A percentile compares a stretch with the other conserved stretches of the same genome.
Evolutionary conservation across 2,797 vertebrate species (phyloP).

Genomic region (Pygocentrus nattereri): DNA sequence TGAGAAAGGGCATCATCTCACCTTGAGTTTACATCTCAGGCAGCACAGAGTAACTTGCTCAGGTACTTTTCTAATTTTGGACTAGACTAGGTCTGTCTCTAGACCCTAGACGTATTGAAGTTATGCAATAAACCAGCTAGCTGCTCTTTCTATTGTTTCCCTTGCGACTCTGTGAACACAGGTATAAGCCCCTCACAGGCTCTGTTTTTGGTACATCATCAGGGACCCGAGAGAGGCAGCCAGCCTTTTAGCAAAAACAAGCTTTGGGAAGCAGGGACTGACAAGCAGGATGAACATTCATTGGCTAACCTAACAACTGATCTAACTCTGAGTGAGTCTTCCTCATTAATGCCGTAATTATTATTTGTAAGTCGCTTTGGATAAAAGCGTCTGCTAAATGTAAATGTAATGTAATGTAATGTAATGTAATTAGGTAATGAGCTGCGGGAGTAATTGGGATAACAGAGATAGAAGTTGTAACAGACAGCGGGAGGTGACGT

Average conservation of each 20-base stretch:
- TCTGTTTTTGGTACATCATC: not conserved
- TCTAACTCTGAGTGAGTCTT: not conserved
- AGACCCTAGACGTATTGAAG: not conserved
- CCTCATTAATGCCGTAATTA: not conserved
- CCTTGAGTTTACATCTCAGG: too few relatives aligned
- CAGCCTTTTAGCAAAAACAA: conserved; percentile 9
- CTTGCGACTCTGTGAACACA: not conserved
- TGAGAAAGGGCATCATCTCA: too few relatives aligned
- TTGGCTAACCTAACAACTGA: not conserved
- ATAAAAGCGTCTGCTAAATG: too few relatives aligned
- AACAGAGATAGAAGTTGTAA: not conserved
- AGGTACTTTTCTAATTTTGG: not conserved
- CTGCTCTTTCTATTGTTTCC: not conserved
- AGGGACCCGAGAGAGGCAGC: not conserved
- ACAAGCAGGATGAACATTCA: not conserved
- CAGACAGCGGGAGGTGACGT: not conserved
- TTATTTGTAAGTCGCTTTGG: too few relatives aligned
- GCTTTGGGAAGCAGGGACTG: too few relatives aligned
- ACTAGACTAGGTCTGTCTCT: not conserved
- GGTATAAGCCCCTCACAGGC: not conserved
- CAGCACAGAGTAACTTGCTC: too few relatives aligned
- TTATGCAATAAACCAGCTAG: not conserved
- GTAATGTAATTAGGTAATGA: not conserved
- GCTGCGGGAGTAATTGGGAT: not conserved
- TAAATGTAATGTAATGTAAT: too few relatives aligned